phyloP scores from a whole-genome alignment of 2,797 vertebrate genomes.

The Galaxias olidus region DNA sequence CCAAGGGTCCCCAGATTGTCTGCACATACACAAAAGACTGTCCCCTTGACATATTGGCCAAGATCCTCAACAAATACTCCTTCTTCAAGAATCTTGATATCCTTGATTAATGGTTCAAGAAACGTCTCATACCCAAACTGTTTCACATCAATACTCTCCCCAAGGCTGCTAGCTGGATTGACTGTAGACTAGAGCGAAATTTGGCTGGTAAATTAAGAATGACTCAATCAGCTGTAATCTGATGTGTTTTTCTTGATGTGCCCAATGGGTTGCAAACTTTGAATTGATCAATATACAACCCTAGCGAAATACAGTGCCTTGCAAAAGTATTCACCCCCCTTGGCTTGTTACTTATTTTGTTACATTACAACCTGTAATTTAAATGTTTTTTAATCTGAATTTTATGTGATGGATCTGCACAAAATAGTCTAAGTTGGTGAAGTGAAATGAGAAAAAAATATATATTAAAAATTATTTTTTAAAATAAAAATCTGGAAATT shows the following conservation, averaged over 20 bases:
- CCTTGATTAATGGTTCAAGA: slow-evolving; percentile 17
- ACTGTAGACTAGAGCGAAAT: slow-evolving; percentile 11
- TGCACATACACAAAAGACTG: slow-evolving; percentile 30
- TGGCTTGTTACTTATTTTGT: too few relatives aligned
- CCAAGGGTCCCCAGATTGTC: slow-evolving; percentile 19
- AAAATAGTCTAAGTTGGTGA: too few relatives aligned
- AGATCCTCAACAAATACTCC: slow-evolving; percentile 22
- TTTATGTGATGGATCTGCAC: too few relatives aligned
- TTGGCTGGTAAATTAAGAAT: slow-evolving; percentile 24
- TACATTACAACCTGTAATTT: too few relatives aligned
- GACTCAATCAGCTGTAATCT: slow-evolving; percentile 19
- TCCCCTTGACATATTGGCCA: background rate
- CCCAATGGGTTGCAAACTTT: slow-evolving; percentile 20
- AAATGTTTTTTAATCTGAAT: too few relatives aligned
- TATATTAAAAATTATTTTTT: too few relatives aligned
- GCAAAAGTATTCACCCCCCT: too few relatives aligned
- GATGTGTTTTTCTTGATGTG: too few relatives aligned
- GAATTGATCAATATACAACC: slow-evolving; percentile 10
- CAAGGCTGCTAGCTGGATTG: slow-evolving; percentile 29
- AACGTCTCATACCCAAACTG: slow-evolving; percentile 29
- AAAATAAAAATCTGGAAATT: too few relatives aligned
- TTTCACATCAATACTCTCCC: slow-evolving; percentile 32
- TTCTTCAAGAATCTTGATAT: slow-evolving; percentile 20
- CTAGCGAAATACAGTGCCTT: background rate
- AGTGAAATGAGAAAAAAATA: too few relatives aligned